phyloP scores from a whole-genome alignment of 2,888 invertebrate genomes.

The Neria commutata region DNA sequence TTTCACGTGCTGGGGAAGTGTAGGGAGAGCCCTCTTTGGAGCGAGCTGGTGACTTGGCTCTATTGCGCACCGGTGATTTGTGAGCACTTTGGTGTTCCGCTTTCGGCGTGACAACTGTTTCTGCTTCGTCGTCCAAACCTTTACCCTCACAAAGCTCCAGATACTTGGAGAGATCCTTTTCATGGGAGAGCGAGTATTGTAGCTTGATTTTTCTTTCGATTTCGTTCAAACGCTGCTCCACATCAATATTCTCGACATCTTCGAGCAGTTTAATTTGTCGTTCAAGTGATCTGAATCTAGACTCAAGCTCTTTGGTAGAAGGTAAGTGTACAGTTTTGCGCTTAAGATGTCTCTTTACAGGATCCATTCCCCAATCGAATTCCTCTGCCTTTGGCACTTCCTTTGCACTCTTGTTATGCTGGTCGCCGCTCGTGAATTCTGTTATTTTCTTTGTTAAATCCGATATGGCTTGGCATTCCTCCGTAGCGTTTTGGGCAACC shows the following conservation, averaged over 20 bases:
- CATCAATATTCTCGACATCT: slow-evolving; percentile 56
- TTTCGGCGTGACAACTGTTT: neutral
- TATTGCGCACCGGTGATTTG: neutral
- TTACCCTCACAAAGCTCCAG: slow-evolving; percentile 54
- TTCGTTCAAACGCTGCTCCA: slow-evolving; percentile 49
- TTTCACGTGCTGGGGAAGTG: slow-evolving; percentile 37
- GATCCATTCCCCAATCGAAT: slow-evolving; percentile 54
- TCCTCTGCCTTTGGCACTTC: slow-evolving; percentile 23
- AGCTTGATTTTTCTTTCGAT: slow-evolving; percentile 55
- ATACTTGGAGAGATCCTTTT: slow-evolving; percentile 51
- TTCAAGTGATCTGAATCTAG: slow-evolving; percentile 53
- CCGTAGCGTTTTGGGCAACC: slow-evolving; percentile 25
- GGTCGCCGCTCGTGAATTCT: slow-evolving; percentile 38
- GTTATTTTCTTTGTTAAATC: slow-evolving; percentile 49
- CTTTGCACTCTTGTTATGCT: slow-evolving; percentile 15
- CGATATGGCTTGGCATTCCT: slow-evolving; percentile 44
- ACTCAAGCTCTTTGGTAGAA: slow-evolving; percentile 55
- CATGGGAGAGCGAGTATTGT: slow-evolving; percentile 54
- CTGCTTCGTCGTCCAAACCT: slow-evolving; percentile 39
- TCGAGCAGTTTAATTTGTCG: slow-evolving; percentile 52
- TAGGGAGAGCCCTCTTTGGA: no score
- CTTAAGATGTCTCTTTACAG: slow-evolving; percentile 51
- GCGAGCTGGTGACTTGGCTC: slow-evolving; percentile 36
- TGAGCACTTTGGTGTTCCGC: slow-evolving; percentile 4
- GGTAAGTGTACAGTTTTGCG: slow-evolving; percentile 52